phyloP scores from a whole-genome alignment of 30 jellyfish, hydroid and myxozoan species.

The Nemopilema nomurai region DNA sequence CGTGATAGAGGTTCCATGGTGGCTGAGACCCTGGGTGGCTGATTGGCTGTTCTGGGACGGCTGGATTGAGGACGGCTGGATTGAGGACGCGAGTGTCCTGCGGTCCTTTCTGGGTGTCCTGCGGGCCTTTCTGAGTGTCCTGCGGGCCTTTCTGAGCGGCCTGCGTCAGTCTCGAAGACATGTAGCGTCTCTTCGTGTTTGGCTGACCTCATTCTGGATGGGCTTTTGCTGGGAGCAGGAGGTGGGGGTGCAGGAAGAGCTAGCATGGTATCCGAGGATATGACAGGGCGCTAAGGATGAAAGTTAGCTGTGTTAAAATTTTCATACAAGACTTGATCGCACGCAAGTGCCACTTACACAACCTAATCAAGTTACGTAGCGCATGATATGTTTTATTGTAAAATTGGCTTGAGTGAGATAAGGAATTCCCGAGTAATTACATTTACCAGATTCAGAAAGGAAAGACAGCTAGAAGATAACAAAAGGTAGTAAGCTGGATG shows the following conservation, averaged over 20 bases:
- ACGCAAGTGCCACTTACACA: neutral
- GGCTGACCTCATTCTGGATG: conserved; percentile 7
- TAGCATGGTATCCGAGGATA: conserved; percentile 2
- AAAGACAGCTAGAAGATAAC: neutral
- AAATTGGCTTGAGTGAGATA: neutral
- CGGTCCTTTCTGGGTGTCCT: neutral
- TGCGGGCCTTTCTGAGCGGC: neutral
- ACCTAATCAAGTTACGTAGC: no score
- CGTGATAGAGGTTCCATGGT: neutral
- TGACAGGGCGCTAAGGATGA: neutral
- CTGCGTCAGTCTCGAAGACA: conserved; percentile 1
- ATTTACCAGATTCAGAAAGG: neutral
- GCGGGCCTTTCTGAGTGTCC: no score
- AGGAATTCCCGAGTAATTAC: neutral
- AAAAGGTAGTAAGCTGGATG: neutral
- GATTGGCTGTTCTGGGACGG: conserved; percentile 1
- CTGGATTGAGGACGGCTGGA: neutral
- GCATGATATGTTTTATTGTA: no score
- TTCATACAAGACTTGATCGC: neutral
- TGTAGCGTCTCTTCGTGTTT: conserved; percentile 44
- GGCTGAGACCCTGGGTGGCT: neutral
- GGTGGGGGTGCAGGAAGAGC: conserved; percentile 40
- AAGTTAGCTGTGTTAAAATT: neutral
- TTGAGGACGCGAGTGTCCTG: neutral
- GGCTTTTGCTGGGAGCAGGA: conserved; percentile 5